A percentile compares a stretch with the other conserved stretches of the same genome.
These are phyloP conservation scores for Corynorhinus townsendii DNA, from an alignment of 2,113 vertebrate species.

Conservation along the genomic window DNA sequence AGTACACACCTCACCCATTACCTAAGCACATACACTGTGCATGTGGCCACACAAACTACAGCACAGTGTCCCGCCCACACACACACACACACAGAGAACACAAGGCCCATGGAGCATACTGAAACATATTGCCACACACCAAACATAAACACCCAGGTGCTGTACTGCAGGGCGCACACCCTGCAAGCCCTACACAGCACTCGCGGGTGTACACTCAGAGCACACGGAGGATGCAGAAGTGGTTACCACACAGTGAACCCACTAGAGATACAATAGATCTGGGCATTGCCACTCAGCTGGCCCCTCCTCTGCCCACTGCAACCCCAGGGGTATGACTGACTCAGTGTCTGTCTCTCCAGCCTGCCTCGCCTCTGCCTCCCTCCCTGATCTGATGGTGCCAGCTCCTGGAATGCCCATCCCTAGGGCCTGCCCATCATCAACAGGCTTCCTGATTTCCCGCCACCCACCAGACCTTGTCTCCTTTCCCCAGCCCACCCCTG, in stretches of 20 bases:
- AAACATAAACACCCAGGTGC: background rate
- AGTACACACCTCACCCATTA: background rate
- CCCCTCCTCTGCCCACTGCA: background rate
- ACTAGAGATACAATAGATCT: background rate
- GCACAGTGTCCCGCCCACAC: background rate
- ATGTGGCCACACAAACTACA: background rate
- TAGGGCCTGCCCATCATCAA: background rate
- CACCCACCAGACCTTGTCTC: background rate
- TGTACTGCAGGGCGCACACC: fast-evolving
- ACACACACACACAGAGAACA: background rate
- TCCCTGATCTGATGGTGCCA: background rate
- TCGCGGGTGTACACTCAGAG: fast-evolving
- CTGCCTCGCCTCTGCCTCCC: background rate
- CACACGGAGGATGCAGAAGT: fast-evolving
- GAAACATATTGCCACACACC: fast-evolving
- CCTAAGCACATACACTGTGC: background rate
- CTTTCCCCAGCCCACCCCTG: background rate
- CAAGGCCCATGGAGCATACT: background rate
- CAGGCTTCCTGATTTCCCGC: background rate
- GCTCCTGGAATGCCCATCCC: background rate
- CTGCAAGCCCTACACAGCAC: fast-evolving
- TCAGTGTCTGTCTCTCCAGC: background rate
- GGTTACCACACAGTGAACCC: background rate
- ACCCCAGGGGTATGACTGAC: background rate
- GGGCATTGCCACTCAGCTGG: fast-evolving